A percentile compares a stretch with the other conserved stretches of the same genome.
These are phyloP conservation scores for Lepas anatifera DNA, from an alignment of 2,888 invertebrate species.

Conservation along the genomic window DNA sequence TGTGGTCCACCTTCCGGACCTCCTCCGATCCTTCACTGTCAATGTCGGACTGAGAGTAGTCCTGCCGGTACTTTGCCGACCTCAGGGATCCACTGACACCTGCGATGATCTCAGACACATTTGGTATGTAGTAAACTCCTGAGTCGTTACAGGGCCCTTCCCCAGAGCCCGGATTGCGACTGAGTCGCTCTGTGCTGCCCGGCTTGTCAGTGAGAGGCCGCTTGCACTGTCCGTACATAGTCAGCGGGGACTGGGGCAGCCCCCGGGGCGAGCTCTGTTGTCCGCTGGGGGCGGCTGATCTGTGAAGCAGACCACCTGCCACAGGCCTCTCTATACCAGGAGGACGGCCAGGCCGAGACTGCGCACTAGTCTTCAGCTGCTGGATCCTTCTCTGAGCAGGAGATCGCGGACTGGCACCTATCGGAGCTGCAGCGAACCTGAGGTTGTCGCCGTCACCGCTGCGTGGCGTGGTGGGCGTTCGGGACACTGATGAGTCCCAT, in stretches of 20 bases:
- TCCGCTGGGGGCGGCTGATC: conserved; percentile 27
- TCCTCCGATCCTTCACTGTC: conserved; percentile 52
- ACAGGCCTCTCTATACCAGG: conserved; percentile 42
- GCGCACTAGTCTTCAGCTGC: conserved; percentile 52
- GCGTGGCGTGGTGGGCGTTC: conserved; percentile 54
- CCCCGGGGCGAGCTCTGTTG: conserved; percentile 26
- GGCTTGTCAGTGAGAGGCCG: conserved; percentile 49
- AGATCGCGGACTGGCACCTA: conserved; percentile 26
- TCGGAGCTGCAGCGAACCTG: conserved; percentile 49
- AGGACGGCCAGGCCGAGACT: conserved; percentile 65
- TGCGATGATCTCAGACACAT: conserved; percentile 65
- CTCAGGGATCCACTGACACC: conserved; percentile 40
- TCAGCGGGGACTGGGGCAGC: conserved; percentile 23
- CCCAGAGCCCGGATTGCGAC: conserved; percentile 14
- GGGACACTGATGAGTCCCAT: conserved; percentile 65
- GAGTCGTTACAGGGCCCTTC: conserved; percentile 46
- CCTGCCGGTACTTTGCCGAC: conserved; percentile 26
- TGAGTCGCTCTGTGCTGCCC: conserved; percentile 17
- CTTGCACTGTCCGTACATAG: conserved; percentile 36
- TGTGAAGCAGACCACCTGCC: conserved; percentile 56
- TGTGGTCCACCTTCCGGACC: conserved; percentile 81
- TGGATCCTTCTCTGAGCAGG: conserved; percentile 59
- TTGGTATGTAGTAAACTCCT: conserved; percentile 73
- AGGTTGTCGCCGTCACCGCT: conserved; percentile 79
- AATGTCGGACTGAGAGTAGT: conserved; percentile 40